These are phyloP conservation scores for Gandaritis pyraliata DNA, from an alignment of 2,888 invertebrate genomes.

Conservation along the genomic window DNA sequence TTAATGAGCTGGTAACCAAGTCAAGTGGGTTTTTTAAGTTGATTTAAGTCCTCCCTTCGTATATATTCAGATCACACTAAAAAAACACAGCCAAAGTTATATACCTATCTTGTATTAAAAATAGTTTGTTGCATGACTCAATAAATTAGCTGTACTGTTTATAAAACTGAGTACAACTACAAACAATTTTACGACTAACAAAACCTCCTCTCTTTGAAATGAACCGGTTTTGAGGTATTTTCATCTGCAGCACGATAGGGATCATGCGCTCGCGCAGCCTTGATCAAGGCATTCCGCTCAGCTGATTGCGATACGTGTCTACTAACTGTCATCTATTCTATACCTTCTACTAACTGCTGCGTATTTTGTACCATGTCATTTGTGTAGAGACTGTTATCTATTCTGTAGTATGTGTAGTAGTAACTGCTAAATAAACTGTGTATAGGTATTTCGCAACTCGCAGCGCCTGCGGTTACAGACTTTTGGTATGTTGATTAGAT, in stretches of 20 bases:
- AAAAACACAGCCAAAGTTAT: no score
- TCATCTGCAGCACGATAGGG: conserved; percentile 32
- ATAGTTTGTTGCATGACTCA: no score
- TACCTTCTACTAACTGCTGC: conserved; percentile 17
- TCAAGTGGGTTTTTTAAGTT: no score
- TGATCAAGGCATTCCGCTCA: conserved; percentile 48
- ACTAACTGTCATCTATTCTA: conserved; percentile 13
- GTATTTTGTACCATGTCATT: conserved; percentile 16
- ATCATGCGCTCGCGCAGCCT: conserved; percentile 39
- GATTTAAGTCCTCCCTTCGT: no score
- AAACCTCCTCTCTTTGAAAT: conserved; percentile 23
- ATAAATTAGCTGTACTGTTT: background rate
- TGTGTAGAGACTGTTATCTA: conserved; percentile 17
- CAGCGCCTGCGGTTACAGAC: conserved; percentile 16
- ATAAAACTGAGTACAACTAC: background rate
- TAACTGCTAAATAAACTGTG: conserved; percentile 12
- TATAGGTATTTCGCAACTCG: conserved; percentile 30
- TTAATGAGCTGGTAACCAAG: no score
- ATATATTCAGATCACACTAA: no score
- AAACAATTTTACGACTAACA: conserved; percentile 15
- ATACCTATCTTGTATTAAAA: no score
- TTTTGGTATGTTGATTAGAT: conserved; percentile 27
- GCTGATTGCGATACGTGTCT: conserved; percentile 36
- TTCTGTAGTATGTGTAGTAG: conserved; percentile 8
- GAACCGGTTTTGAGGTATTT: conserved; percentile 37